Evolutionary conservation across 2,113 vertebrate species (phyloP).

Genomic region (Phylloscopus trochilus): DNA sequence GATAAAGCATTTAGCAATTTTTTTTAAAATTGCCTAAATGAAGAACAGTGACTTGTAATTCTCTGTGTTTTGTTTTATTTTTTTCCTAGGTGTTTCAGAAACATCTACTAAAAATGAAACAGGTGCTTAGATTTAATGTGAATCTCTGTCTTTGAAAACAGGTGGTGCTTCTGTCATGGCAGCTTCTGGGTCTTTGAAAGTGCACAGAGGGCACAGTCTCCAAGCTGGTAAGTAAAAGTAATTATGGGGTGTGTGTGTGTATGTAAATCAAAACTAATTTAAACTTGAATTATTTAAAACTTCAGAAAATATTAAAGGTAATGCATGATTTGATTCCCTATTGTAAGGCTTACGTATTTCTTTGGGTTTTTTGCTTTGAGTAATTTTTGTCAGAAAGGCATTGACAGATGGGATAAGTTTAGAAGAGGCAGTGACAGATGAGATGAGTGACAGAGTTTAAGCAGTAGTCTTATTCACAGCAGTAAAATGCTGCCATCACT

Average conservation of each 20-base stretch:
- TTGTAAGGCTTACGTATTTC: not conserved
- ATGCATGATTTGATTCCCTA: not conserved
- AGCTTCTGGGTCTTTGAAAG: constrained; percentile 60
- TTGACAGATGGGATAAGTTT: constrained; percentile 60
- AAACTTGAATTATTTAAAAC: not conserved
- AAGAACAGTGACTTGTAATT: not conserved
- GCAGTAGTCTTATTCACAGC: constrained; percentile 22
- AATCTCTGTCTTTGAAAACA: constrained; percentile 15
- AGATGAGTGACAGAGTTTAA: constrained; percentile 48
- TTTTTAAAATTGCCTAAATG: not conserved
- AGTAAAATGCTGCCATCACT: constrained; percentile 17
- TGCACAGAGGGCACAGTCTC: constrained; percentile 41
- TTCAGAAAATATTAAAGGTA: not conserved
- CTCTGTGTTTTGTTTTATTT: not conserved
- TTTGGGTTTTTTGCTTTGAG: not conserved
- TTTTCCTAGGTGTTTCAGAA: not conserved
- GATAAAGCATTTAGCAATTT: not conserved
- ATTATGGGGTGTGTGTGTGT: not conserved
- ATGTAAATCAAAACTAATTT: not conserved
- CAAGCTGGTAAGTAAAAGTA: constrained; percentile 45
- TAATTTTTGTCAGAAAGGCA: constrained; percentile 39
- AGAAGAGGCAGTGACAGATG: constrained; percentile 48
- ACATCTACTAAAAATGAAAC: not conserved
- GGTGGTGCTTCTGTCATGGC: constrained; percentile 54
- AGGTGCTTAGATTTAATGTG: not conserved